Evolutionary conservation across 2,113 vertebrate species (phyloP), one percentile per base, ranked within the genome.

Genomic region (Narcine bancroftii): DNA sequence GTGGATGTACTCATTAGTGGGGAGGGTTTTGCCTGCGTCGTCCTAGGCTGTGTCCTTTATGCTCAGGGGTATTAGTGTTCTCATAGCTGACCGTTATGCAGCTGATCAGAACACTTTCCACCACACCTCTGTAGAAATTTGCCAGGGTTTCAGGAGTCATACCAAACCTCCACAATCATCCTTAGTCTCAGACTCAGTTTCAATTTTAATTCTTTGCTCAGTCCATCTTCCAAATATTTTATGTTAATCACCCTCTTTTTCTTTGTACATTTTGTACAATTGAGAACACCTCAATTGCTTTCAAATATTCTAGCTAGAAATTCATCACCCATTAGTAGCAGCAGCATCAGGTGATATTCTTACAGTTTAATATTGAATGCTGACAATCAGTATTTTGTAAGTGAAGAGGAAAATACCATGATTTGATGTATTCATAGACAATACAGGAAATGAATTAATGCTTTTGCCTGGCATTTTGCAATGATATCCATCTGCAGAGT

Each of bases 381-480:
- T 60, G 33, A 60, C 4, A 36, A 17, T n/a, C 17, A 39, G 5
- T 60, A 71, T 45, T 69, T 42, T 42, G 17, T 91, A 33, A 69
- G 42, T 91, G 24, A 71, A 91, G 39, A 69, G 65, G 42, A 69
- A 69, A 7, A 53, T 47, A 47, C 19, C 56, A 66, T 17, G 65
- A 91, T 42, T 15, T 65, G 85, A 7, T 65, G 24, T 2, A 66
- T 65, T 69, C 11, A 65, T 6, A 89, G 50, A 91, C 26, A 47
- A 69, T 47, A 33, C 39, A 91, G 65, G 65, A 66, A 66, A 91
- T 47, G 63, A 45, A 47, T 91, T n/a, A 47, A 91, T 91, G 53
- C 65, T 71, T 91, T 66, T 47, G 65, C 33, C 63, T 91, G 21
- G 24, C 42, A 9, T 36, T 87, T 26, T 91, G 63, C 56, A 91